A percentile compares a stretch with the other conserved stretches of the same genome.
These are phyloP conservation scores for Eufriesea mexicana DNA, from an alignment of 1,140 invertebrate genomes.

Conservation along the genomic window DNA sequence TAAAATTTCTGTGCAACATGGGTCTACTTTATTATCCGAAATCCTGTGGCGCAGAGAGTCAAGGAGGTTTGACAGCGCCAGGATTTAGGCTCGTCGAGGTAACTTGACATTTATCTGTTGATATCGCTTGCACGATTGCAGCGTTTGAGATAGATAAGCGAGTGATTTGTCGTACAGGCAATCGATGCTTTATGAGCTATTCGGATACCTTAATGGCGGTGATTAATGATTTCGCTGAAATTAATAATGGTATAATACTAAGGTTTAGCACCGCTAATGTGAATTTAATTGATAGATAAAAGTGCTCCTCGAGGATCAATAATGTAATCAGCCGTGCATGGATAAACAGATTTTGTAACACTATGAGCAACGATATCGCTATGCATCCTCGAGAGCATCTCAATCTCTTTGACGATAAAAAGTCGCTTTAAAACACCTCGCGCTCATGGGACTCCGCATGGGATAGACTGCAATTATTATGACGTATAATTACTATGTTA, in stretches of 20 bases:
- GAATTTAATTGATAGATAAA: slow-evolving; percentile 2
- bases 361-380: not conserved
- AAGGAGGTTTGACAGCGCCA: too few species aligned
- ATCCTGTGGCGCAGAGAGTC: too few species aligned
- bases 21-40: too few species aligned
- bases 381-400: not conserved
- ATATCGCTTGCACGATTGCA: too few species aligned
- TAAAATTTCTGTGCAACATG: too few species aligned
- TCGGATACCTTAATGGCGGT: not conserved
- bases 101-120: too few species aligned
- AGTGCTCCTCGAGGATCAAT: not conserved
- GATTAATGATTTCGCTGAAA: not conserved
- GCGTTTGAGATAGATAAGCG: not conserved
- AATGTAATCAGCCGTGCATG: not conserved
- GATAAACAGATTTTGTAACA: not conserved
- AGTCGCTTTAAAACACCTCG: too few species aligned
- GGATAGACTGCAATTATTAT: too few species aligned
- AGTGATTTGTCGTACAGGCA: not conserved
- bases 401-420: not conserved
- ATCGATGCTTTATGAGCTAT: not conserved
- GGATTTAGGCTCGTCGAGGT: too few species aligned
- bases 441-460: too few species aligned
- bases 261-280: not conserved
- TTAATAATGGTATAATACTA: not conserved
- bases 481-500: too few species aligned